These are phyloP conservation scores for Yponomeuta sedellus DNA, from an alignment of 2,888 invertebrate genomes.

Conservation along the genomic window DNA sequence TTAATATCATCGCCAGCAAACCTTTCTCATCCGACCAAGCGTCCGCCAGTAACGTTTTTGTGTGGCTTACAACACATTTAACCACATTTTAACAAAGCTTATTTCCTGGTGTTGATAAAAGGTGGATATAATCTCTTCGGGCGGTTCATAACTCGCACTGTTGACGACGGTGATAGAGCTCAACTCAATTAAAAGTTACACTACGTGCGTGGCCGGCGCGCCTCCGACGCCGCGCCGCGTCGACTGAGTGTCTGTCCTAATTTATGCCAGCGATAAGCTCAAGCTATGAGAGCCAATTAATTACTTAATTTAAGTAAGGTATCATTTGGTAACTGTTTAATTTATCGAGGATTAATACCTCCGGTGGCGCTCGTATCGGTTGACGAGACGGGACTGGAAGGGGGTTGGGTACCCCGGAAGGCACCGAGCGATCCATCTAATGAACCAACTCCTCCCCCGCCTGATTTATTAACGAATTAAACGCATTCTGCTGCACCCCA, in stretches of 20 bases:
- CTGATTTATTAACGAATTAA: slow-evolving; percentile 77
- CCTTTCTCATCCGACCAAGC: neutral
- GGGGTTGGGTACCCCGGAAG: slow-evolving; percentile 51
- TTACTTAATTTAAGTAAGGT: slow-evolving; percentile 61
- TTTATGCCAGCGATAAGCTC: slow-evolving; percentile 68
- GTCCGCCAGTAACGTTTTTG: neutral
- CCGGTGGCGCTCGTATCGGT: neutral
- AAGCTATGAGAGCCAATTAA: slow-evolving; percentile 71
- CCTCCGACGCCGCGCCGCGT: slow-evolving; percentile 26
- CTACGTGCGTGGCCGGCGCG: slow-evolving; percentile 72
- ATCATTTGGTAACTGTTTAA: slow-evolving; percentile 9
- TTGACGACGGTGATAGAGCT: slow-evolving; percentile 71
- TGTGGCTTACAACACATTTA: neutral
- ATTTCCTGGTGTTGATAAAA: slow-evolving; percentile 27
- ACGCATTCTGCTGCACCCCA: slow-evolving; percentile 72
- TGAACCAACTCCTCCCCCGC: slow-evolving; percentile 65
- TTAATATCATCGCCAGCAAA: neutral
- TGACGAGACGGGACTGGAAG: neutral
- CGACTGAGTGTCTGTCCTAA: slow-evolving; percentile 60
- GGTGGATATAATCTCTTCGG: slow-evolving; percentile 38
- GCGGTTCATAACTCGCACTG: slow-evolving; percentile 59
- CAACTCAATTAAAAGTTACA: slow-evolving; percentile 75
- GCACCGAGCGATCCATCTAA: slow-evolving; percentile 71
- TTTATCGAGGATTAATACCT: neutral
- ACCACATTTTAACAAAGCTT: slow-evolving; percentile 17